phyloP scores from a whole-genome alignment of 2,797 vertebrate genomes.

The Morelia viridis region DNA sequence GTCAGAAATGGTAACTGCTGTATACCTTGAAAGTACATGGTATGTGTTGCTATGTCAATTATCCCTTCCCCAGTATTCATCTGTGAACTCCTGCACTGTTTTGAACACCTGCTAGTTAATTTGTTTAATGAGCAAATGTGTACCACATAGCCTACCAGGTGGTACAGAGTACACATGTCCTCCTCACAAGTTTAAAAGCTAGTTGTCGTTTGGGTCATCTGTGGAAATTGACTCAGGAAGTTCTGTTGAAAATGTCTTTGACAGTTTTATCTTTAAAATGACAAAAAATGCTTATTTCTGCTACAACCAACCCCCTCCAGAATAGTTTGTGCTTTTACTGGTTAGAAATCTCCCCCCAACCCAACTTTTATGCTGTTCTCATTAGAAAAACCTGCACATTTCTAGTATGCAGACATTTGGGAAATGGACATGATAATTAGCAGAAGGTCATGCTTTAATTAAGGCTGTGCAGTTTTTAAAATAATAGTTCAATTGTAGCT shows the following conservation, averaged over 20 bases:
- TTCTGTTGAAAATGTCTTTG: slow-evolving; percentile 56
- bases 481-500: slow-evolving; percentile 66
- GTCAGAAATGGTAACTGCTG: neutral
- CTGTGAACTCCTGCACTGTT: neutral
- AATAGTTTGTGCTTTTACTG: slow-evolving; percentile 59
- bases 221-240: slow-evolving; percentile 51
- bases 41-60: too few relatives aligned
- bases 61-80: neutral
- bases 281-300: slow-evolving; percentile 55
- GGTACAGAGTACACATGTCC: neutral
- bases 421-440: slow-evolving; percentile 72
- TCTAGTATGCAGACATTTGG: slow-evolving; percentile 59
- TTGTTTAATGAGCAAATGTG: neutral
- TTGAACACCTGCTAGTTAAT: slow-evolving; percentile 14
- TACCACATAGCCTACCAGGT: neutral
- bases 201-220: slow-evolving; percentile 29
- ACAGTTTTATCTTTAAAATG: slow-evolving; percentile 50
- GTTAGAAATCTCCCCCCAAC: slow-evolving; percentile 51
- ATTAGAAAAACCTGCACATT: slow-evolving; percentile 69
- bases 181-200: neutral
- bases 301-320: neutral
- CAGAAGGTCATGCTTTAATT: slow-evolving; percentile 76
- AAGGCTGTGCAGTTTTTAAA: slow-evolving; percentile 66
- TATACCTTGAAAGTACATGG: too few relatives aligned
- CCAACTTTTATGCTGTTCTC: slow-evolving; percentile 51